Base-by-base conservation (phyloP, 2,888 invertebrate species). In the Macropis europaea region DNA sequence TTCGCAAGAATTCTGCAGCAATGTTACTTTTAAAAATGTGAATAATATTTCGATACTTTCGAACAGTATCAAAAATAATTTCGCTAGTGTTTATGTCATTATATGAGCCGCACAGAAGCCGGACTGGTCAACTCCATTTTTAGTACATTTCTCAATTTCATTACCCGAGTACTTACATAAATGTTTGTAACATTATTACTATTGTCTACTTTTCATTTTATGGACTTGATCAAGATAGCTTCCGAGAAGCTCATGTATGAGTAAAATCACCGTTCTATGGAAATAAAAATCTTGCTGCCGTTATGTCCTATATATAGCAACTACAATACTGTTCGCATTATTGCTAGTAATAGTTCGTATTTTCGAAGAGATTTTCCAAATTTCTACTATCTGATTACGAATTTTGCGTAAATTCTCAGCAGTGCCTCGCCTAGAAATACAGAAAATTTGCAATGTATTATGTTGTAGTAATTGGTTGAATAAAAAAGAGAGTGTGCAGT, bases 221-320 rank as follows among this genome's bases (percentile, higher is more conserved):
- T n/a, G n/a, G n/a, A n/a, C n/a, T n/a, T n/a, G n/a, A n/a, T n/a
- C n/a, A n/a, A n/a, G n/a, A n/a, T n/a, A n/a, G n/a, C n/a, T n/a
- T n/a, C n/a, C n/a, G n/a, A n/a, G n/a, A n/a, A n/a, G n/a, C n/a
- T n/a, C n/a, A n/a, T n/a, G n/a, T 2, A 19, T 11, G 0, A 28
- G 11, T 0, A 2, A 3, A n/a, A 22, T 36, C 17, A 59, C 7
- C 7, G n/a, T 2, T 3, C 19, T 26, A 3, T 9, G 26, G 7
- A 59, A 59, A 6, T 52, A 59, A 7, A 5, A 22, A 13, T 42
- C 9, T 6, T 30, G 30, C 3, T 19, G 13, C 42, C 42, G 30
- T 9, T 1, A 0, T 2, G 11, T 30, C 4, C 5, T 3, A 2
- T 26, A 7, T 3, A 30, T 0, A 6, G 48, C n/a, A 5, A 6